Base-by-base conservation (phyloP, 2,113 vertebrate species). In the Lucifuga dentata region DNA sequence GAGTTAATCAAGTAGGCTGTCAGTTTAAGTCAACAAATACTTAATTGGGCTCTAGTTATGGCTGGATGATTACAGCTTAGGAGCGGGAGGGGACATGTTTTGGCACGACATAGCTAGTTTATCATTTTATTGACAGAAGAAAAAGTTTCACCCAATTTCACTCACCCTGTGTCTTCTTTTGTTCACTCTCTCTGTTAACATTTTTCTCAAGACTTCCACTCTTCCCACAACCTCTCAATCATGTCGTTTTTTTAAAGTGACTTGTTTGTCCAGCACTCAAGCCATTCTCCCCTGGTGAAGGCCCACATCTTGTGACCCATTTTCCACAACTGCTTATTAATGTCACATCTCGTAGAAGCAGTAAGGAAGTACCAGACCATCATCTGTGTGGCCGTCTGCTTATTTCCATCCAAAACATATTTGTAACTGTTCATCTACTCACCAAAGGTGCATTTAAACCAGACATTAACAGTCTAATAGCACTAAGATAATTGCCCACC, bases 391-490 rank as follows among this genome's bases (percentile, higher is more conserved):
- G 32, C 53, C 65, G 12, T 74, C 66, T 60, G 41, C 46, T 64
- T 33, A 20, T 81, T 81, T 72, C 32, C 29, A 60, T 52, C 72
- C 46, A 41, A 36, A 75, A 52, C 60, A 76, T 71, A 68, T 70
- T 75, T 67, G 56, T 60, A 63, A 76, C 80, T 56, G 69, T 78
- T 84, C 16, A 35, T 77, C 72, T 44, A 44, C 71, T 80, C 48
- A 56, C 36, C 38, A 83, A 74, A 77, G 70, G 56, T 79, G 44
- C 45, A 36, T 75, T 55, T 48, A 53, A 62, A 75, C 55, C 39
- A 73, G 75, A 80, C 77, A 83, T 87, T 84, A 80, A 51, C 29
- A 43, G 33, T 56, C 68, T 86, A 81, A 85, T 84, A 83, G 52
- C 62, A 58, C 65, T 11, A 41, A 26, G 73, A 72, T 86, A 86